Evolutionary conservation across 2,113 vertebrate species (phyloP).

Genomic region (Pluvialis apricaria): DNA sequence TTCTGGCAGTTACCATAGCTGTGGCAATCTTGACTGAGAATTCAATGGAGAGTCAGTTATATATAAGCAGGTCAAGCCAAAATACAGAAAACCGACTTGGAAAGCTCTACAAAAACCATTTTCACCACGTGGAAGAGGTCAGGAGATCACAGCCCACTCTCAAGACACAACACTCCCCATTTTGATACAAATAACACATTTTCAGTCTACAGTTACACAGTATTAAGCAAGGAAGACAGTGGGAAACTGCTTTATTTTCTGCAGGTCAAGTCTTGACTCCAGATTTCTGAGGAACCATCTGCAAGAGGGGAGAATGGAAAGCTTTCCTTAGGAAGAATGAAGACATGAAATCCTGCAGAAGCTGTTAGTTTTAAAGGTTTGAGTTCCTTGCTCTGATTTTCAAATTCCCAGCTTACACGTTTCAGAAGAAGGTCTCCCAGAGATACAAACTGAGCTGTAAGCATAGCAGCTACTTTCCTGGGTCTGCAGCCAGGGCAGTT

Average conservation of each 20-base stretch:
- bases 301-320: neutral
- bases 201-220: neutral
- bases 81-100: conserved; percentile 2
- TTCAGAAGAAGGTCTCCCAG: neutral
- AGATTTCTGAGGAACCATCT: neutral
- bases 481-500: neutral
- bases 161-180: neutral
- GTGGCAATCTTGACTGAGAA: conserved; percentile 45
- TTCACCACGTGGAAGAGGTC: neutral
- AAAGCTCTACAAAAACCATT: neutral
- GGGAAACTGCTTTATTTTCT: neutral
- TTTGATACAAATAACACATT: neutral
- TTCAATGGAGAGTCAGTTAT: conserved; percentile 40
- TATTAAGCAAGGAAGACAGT: neutral
- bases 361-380: neutral
- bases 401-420: neutral
- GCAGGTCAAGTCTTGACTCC: neutral
- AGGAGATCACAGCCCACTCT: neutral
- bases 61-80: conserved; percentile 47
- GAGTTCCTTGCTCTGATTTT: neutral
- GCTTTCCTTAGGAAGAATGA: neutral
- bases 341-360: neutral
- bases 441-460: neutral
- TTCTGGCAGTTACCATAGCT: conserved; percentile 35
- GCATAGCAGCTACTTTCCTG: neutral